A percentile compares a stretch with the other conserved stretches of the same genome.
These are phyloP conservation scores for Drosophila basisetae DNA, from an alignment of 2,888 invertebrate genomes.

Conservation along the genomic window DNA sequence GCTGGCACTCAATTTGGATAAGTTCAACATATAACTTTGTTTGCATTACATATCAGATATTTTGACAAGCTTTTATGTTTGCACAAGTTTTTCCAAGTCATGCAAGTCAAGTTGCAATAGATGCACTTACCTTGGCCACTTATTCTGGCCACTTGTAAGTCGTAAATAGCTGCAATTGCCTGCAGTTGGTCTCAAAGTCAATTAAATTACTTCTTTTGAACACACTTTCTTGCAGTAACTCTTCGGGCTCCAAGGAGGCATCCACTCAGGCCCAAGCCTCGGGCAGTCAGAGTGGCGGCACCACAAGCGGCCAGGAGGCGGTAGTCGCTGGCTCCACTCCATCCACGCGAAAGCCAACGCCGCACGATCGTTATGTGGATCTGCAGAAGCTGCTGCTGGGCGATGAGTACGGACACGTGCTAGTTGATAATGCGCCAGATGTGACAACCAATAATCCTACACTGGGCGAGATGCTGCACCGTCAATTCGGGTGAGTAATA, in stretches of 20 bases:
- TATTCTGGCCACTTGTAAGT: slow-evolving; percentile 42
- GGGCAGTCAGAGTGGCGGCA: slow-evolving; percentile 72
- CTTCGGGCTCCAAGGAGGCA: slow-evolving; percentile 85
- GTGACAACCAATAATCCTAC: slow-evolving; percentile 89
- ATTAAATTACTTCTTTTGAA: slow-evolving; percentile 44
- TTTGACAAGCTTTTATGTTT: neutral
- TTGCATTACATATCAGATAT: neutral
- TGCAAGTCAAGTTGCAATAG: slow-evolving; percentile 33
- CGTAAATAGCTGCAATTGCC: slow-evolving; percentile 51
- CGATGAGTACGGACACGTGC: slow-evolving; percentile 83
- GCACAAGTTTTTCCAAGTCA: neutral
- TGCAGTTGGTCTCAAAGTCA: slow-evolving; percentile 26
- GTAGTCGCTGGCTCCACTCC: slow-evolving; percentile 64
- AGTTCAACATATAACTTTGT: neutral
- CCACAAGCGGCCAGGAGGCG: slow-evolving; percentile 70
- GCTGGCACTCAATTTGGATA: neutral
- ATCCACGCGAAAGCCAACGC: slow-evolving; percentile 79
- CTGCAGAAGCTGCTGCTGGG: slow-evolving; percentile 68
- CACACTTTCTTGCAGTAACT: slow-evolving; percentile 79
- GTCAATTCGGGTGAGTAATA: slow-evolving; percentile 85
- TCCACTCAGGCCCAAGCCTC: slow-evolving; percentile 83
- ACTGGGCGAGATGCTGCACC: slow-evolving; percentile 89
- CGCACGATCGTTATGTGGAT: slow-evolving; percentile 84
- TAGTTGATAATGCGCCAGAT: slow-evolving; percentile 86
- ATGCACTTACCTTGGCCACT: slow-evolving; percentile 24